Evolutionary conservation across 1,140 invertebrate species (phyloP).

Genomic region (Orius laevigatus): DNA sequence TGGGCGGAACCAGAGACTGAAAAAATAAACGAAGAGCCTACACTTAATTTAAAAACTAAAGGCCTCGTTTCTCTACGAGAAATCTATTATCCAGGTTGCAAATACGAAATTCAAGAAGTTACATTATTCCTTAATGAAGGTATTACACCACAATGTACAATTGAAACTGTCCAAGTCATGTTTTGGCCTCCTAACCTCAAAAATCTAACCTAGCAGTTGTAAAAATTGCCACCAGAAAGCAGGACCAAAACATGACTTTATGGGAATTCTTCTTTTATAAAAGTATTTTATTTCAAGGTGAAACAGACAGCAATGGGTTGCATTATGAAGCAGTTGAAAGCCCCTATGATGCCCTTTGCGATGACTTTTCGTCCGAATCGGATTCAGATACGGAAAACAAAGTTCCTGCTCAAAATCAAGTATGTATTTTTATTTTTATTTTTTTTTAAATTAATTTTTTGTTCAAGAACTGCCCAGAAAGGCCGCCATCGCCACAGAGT

Average conservation of each 20-base stretch:
- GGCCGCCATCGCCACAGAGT: background rate
- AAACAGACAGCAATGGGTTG: background rate
- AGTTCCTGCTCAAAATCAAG: no score
- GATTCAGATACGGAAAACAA: no score
- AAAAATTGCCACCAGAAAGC: no score
- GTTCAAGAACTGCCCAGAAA: background rate
- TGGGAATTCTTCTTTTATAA: no score
- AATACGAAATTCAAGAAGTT: slow-evolving; percentile 21
- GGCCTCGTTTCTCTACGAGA: slow-evolving; percentile 16
- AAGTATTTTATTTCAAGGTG: no score
- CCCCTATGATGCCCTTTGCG: slow-evolving; percentile 9
- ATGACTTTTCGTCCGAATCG: slow-evolving; percentile 3
- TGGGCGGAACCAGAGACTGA: no score
- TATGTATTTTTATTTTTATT: background rate
- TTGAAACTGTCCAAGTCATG: background rate
- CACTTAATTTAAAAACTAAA: slow-evolving; percentile 4
- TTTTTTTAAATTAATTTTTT: background rate
- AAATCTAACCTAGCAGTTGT: no score
- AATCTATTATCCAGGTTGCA: slow-evolving; percentile 13
- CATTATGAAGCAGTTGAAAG: slow-evolving; percentile 14
- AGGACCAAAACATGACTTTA: no score
- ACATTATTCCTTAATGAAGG: slow-evolving; percentile 17
- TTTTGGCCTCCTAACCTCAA: background rate
- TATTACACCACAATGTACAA: no score
- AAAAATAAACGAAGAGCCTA: no score